phyloP scores from a whole-genome alignment of 2,797 vertebrate genomes.

The Galagoides demidoff region DNA sequence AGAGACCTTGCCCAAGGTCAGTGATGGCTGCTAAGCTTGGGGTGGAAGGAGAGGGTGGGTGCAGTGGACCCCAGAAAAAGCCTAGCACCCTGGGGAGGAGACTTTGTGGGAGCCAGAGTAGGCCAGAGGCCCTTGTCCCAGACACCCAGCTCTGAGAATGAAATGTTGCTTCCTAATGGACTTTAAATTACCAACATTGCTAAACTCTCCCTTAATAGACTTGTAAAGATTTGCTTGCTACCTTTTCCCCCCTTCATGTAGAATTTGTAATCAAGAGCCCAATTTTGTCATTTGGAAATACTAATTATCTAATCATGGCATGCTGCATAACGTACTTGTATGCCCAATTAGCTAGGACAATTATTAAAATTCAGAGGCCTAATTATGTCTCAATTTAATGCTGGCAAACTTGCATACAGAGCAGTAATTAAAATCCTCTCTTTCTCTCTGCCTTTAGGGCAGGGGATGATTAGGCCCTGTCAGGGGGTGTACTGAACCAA shows the following conservation, averaged over 20 bases:
- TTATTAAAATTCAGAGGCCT: constrained; percentile 96
- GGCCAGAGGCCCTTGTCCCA: constrained; percentile 65
- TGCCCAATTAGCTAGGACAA: constrained; percentile 97
- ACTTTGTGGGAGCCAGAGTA: not conserved
- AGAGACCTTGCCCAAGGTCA: constrained; percentile 16
- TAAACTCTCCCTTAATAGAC: constrained; percentile 86
- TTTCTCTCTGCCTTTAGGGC: constrained; percentile 96
- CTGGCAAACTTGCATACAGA: constrained; percentile 91
- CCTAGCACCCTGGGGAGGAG: not conserved
- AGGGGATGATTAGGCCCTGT: constrained; percentile 97
- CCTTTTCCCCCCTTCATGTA: constrained; percentile 82
- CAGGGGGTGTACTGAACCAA: constrained; percentile 93
- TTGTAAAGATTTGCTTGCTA: constrained; percentile 83
- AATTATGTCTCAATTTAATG: constrained; percentile 98
- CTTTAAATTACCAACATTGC: constrained; percentile 83
- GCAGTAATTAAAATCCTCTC: constrained; percentile 96
- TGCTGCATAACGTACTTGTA: constrained; percentile 91
- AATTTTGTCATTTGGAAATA: constrained; percentile 92
- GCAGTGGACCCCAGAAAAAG: constrained; percentile 14
- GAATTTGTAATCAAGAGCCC: constrained; percentile 88
- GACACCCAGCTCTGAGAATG: constrained; percentile 54
- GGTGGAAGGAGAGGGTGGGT: not conserved
- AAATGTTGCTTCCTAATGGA: constrained; percentile 82
- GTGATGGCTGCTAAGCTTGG: not conserved
- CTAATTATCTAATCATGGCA: constrained; percentile 92